These are phyloP conservation scores for Chionodraco myersi DNA, from an alignment of 2,113 vertebrate species.

Conservation along the genomic window DNA sequence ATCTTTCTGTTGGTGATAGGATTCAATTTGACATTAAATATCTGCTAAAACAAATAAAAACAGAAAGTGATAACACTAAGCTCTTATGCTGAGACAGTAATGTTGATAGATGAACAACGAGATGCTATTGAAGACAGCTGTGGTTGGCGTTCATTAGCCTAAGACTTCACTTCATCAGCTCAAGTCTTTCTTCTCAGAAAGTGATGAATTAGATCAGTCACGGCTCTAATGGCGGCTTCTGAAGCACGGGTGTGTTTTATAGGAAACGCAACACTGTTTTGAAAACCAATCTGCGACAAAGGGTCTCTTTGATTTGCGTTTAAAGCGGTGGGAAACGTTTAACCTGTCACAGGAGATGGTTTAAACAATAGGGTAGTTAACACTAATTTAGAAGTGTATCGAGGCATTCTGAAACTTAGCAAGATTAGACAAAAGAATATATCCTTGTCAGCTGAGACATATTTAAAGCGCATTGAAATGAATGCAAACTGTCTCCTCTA, in stretches of 20 bases:
- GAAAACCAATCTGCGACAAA: constrained; percentile 7
- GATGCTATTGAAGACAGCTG: constrained; percentile 23
- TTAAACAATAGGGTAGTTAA: neutral
- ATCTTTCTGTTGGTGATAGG: neutral
- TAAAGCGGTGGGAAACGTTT: constrained; percentile 31
- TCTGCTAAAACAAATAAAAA: constrained; percentile 9
- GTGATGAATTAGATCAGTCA: constrained; percentile 17
- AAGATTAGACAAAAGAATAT: neutral
- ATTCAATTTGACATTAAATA: neutral
- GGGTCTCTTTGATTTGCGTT: constrained; percentile 7
- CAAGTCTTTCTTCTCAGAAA: constrained; percentile 5
- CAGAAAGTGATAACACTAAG: neutral
- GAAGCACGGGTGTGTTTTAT: constrained; percentile 23
- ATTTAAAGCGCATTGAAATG: neutral
- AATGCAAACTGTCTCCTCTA: neutral
- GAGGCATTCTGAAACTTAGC: neutral
- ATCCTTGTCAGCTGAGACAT: neutral
- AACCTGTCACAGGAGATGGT: neutral
- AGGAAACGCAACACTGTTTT: constrained; percentile 21
- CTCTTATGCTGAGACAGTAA: neutral
- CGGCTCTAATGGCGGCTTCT: constrained; percentile 7
- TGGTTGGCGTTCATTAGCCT: constrained; percentile 7
- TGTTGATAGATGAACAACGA: constrained; percentile 14
- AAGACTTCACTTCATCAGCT: constrained; percentile 21
- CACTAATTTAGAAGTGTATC: neutral